A percentile compares a stretch with the other conserved stretches of the same genome.
These are phyloP conservation scores for Xanthostigma xanthostigma DNA, from an alignment of 2,888 invertebrate genomes.

Conservation along the genomic window DNA sequence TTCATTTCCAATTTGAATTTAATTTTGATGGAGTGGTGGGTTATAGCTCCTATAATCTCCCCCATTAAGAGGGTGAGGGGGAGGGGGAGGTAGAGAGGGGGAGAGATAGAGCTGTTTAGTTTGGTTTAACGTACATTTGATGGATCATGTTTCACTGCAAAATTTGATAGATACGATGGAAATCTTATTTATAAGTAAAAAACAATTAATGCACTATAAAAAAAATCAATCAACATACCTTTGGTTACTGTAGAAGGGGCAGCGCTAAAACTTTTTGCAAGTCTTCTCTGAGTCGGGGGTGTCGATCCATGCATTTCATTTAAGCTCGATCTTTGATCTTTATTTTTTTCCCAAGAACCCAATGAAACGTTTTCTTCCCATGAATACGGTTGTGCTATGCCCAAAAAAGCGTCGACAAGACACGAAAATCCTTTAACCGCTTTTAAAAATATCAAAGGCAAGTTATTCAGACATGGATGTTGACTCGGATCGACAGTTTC, in stretches of 20 bases:
- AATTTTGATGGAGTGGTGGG: too few species aligned
- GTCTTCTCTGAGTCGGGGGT: slow-evolving; percentile 73
- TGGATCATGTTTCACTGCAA: too few species aligned
- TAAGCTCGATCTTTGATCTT: slow-evolving; percentile 21
- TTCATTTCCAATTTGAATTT: too few species aligned
- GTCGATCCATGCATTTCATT: slow-evolving; percentile 53
- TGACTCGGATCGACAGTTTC: slow-evolving; percentile 78
- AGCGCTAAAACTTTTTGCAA: slow-evolving; percentile 86
- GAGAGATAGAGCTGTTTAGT: too few species aligned
- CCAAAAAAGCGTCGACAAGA: slow-evolving; percentile 89
- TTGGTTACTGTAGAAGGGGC: slow-evolving; percentile 52
- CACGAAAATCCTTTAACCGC: slow-evolving; percentile 88
- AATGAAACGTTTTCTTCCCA: slow-evolving; percentile 32
- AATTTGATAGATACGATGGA: too few species aligned
- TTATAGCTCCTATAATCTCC: too few species aligned
- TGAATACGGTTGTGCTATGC: slow-evolving; percentile 37
- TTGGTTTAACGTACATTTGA: too few species aligned
- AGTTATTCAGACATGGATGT: slow-evolving; percentile 68
- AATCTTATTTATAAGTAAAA: neutral
- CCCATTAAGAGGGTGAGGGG: too few species aligned
- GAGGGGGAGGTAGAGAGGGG: too few species aligned
- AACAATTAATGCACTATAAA: slow-evolving; percentile 7
- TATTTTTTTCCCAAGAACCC: slow-evolving; percentile 26
- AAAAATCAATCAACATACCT: slow-evolving; percentile 28
- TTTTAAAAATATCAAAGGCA: slow-evolving; percentile 83